Evolutionary conservation across 2,888 invertebrate genomes (phyloP).

Genomic region (Caenorhabditis plicata): DNA sequence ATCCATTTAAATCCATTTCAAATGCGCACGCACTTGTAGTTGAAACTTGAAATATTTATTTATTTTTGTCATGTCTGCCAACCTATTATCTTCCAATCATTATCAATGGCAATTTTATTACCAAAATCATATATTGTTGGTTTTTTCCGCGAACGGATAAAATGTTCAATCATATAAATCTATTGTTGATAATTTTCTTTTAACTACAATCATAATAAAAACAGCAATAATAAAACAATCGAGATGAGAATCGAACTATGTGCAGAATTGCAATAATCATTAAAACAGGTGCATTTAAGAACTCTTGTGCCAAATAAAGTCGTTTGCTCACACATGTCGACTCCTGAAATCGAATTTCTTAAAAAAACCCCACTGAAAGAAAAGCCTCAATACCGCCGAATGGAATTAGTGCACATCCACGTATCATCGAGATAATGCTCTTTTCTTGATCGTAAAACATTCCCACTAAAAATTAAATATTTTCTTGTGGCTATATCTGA

Average conservation of each 20-base stretch:
- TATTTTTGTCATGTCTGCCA: too few species aligned
- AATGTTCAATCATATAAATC: not conserved
- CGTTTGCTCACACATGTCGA: conserved; percentile 60
- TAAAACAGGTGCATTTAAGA: conserved; percentile 58
- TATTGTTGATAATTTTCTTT: conserved; percentile 1
- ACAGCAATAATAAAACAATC: conserved; percentile 3
- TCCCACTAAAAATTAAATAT: conserved; percentile 63
- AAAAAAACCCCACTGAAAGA: too few species aligned
- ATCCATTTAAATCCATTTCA: too few species aligned
- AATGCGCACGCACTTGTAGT: too few species aligned
- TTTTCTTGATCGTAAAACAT: conserved; percentile 58
- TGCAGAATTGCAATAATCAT: conserved; percentile 55
- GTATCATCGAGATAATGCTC: conserved; percentile 53
- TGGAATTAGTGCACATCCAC: conserved; percentile 60
- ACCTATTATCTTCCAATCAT: too few species aligned
- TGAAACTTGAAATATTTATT: too few species aligned
- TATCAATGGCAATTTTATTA: not conserved
- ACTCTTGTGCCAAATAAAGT: conserved; percentile 54
- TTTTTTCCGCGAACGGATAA: not conserved
- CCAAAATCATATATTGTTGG: not conserved
- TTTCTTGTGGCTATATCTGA: too few species aligned
- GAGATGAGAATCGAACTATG: not conserved
- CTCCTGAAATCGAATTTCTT: conserved; percentile 47
- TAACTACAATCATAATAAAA: conserved; percentile 6
- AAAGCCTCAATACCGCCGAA: too few species aligned